Evolutionary conservation across 2,888 invertebrate species (phyloP), one percentile per base, ranked within the genome.

Genomic region (Hypselothyrea guttata): DNA sequence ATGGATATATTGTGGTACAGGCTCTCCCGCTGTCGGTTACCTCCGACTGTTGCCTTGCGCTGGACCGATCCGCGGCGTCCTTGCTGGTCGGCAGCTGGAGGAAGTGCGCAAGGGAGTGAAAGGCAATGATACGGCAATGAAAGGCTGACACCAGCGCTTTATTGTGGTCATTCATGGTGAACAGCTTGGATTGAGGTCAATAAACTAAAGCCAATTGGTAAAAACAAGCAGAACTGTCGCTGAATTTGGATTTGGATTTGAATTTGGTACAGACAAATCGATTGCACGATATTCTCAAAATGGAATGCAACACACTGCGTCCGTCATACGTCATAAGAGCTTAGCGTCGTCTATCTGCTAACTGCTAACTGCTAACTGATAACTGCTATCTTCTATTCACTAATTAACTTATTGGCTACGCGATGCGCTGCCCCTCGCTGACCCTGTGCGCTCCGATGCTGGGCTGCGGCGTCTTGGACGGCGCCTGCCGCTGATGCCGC

Each of bases 401-500:
- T n/a, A 2, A n/a, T 30, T 11, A 4, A 16, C 22, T 12, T 33
- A n/a, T 41, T 4, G 22, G 65, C 85, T 86, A 81, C 81, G 81
- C 67, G 9, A 54, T 49, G 12, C 84, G 70, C 27, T 85, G 84
- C 11, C 56, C 28, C 37, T 83, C 81, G 47, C 55, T 69, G 2
- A 79, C 55, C 5, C 81, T 82, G 35, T 86, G 84, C 2, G 81
- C 86, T 1, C 81, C 81, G 47, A 81, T 74, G 7, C 51, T 68
- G 2, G 63, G 65, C 35, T 64, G 82, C 4, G 64, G 35, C 4
- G 55, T 22, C 11, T 67, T 64, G 11, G 30, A 11, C 7, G 51
- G 45, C 18, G 12, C 16, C 4, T 89, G 87, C 12, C 87, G 87
- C 71, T 89, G 88, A 30, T 83, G 77, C 8, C 90, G 87, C 72